phyloP scores from a whole-genome alignment of 2,113 vertebrate species.

The Paralichthys olivaceus region DNA sequence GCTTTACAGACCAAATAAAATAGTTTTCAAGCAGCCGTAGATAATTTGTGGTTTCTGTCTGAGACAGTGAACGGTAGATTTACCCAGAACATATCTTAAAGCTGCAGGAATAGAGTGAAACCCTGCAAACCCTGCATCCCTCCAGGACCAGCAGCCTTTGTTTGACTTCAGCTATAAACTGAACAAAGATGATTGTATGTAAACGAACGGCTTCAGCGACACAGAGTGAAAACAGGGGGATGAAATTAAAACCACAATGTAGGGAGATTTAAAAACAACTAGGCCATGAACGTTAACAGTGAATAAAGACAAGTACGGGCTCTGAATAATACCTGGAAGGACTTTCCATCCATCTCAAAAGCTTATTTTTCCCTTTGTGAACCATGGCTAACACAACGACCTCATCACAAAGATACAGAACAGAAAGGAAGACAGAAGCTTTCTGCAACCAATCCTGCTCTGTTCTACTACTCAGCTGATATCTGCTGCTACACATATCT shows the following conservation, averaged over 20 bases:
- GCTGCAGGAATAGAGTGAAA: conserved; percentile 29
- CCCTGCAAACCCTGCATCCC: conserved; percentile 64
- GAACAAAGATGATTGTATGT: conserved; percentile 3
- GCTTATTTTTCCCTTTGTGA: background rate
- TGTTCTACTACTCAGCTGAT: too few relatives aligned
- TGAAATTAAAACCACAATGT: background rate
- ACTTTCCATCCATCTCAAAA: background rate
- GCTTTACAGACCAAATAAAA: background rate
- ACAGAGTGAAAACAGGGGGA: background rate
- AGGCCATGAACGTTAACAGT: conserved; percentile 12
- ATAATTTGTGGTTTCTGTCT: conserved; percentile 30
- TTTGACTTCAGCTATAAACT: conserved; percentile 12
- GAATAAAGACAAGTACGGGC: background rate
- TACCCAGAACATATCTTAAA: conserved; percentile 29
- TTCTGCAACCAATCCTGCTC: too few relatives aligned
- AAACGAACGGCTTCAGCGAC: conserved; percentile 11
- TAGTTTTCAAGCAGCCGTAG: background rate
- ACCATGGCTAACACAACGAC: background rate
- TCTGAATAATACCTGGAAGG: background rate
- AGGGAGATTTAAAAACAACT: conserved; percentile 2
- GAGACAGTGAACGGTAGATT: conserved; percentile 18
- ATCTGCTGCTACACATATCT: too few relatives aligned
- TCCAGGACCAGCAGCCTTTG: conserved; percentile 48
- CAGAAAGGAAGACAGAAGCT: too few relatives aligned
- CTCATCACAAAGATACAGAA: too few relatives aligned